phyloP scores from a whole-genome alignment of 2,113 vertebrate genomes.

The Apaloderma vittatum region DNA sequence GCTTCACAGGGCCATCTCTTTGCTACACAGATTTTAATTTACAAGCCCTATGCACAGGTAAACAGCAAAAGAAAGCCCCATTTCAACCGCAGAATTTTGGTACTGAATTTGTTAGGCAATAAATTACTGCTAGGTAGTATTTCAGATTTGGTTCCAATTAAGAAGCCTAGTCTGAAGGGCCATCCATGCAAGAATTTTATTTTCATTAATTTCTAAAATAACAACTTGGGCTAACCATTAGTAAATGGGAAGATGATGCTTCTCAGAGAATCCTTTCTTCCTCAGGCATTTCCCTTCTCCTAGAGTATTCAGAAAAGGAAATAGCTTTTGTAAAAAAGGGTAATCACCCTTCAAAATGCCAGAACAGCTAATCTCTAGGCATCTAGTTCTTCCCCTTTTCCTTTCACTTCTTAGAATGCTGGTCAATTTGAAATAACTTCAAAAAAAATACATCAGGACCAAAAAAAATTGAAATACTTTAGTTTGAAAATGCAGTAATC shows the following conservation, averaged over 20 bases:
- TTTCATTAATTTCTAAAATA: background rate
- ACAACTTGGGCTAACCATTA: background rate
- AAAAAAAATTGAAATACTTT: background rate
- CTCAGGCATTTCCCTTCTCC: background rate
- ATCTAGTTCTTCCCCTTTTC: background rate
- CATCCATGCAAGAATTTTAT: background rate
- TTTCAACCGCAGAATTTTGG: background rate
- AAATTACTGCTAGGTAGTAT: background rate
- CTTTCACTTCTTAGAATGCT: background rate
- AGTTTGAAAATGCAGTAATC: background rate
- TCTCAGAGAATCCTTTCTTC: background rate
- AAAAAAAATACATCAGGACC: background rate
- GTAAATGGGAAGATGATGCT: background rate
- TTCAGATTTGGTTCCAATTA: background rate
- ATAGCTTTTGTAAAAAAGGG: background rate
- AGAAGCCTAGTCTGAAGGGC: background rate
- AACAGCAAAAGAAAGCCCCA: background rate
- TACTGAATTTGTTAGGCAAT: background rate
- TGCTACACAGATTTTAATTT: background rate
- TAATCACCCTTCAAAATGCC: conserved; percentile 4
- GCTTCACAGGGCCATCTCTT: background rate
- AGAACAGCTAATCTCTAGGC: background rate
- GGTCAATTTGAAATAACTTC: background rate
- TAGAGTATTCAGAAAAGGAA: background rate
- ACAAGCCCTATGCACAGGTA: background rate